Conservation (phyloP, 1,140 invertebrate genomes). For the Archegozetes longisetosus region DNA sequence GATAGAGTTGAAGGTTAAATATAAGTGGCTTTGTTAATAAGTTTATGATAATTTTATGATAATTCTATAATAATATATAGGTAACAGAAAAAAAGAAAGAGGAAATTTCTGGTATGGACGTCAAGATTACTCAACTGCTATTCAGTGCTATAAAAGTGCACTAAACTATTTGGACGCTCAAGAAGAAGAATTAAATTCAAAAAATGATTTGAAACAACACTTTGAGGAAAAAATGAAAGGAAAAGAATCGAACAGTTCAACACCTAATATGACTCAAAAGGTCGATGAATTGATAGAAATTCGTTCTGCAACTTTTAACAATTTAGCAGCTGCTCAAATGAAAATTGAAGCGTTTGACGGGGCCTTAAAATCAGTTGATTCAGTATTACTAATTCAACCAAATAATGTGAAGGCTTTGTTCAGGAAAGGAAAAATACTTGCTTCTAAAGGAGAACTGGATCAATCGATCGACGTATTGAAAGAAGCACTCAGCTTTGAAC, state of each 20-base stretch:
- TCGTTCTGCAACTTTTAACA: constrained; percentile 65
- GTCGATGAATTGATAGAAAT: constrained; percentile 46
- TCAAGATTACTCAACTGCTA: constrained; percentile 53
- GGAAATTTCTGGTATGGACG: constrained; percentile 76
- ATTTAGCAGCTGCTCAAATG: constrained; percentile 72
- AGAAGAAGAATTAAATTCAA: constrained; percentile 27
- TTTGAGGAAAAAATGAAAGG: neutral
- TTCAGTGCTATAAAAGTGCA: constrained; percentile 66
- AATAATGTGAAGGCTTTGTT: constrained; percentile 75
- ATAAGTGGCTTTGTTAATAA: neutral
- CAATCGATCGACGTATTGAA: constrained; percentile 41
- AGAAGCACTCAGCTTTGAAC: constrained; percentile 35
- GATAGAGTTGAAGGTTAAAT: no score
- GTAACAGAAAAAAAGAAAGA: constrained; percentile 57
- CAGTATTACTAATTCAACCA: constrained; percentile 61
- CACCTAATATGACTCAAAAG: constrained; percentile 17
- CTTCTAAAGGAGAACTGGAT: constrained; percentile 40
- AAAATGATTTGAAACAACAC: neutral
- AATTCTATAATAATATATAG: constrained; percentile 26
- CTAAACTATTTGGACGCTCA: constrained; percentile 58
- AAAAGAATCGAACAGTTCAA: neutral
- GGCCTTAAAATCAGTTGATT: constrained; percentile 57
- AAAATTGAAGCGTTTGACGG: constrained; percentile 61
- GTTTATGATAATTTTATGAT: neutral
- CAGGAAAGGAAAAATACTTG: constrained; percentile 61